Conservation (phyloP, 2,797 vertebrate genomes). For the Diceros bicornis region DNA sequence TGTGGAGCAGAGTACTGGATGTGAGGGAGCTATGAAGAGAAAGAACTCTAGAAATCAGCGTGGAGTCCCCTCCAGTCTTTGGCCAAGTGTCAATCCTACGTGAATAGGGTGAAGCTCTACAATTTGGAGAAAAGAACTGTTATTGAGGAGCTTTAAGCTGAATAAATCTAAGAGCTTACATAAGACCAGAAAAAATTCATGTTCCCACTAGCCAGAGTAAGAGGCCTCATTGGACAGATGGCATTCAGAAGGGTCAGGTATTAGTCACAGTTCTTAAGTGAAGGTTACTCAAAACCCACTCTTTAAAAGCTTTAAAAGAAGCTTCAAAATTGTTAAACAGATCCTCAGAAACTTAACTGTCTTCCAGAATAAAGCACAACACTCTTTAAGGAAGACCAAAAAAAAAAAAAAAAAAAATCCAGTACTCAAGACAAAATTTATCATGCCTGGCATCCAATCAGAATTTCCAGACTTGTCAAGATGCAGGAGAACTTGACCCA, state of each 20-base stretch:
- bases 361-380: conserved; percentile 35
- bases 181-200: neutral
- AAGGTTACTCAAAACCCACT: neutral
- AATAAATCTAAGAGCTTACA: neutral
- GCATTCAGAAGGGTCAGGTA: neutral
- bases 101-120: neutral
- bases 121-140: neutral
- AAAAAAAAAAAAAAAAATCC: conserved; percentile 5
- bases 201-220: neutral
- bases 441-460: neutral
- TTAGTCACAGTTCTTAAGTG: neutral
- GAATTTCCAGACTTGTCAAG: conserved; percentile 9
- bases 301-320: conserved; percentile 12
- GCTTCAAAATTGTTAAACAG: conserved; percentile 2
- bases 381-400: neutral
- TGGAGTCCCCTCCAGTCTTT: neutral
- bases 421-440: neutral
- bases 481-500: conserved; percentile 25
- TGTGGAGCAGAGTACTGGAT: neutral
- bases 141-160: neutral
- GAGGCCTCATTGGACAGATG: rapidly evolving
- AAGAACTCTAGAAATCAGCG: neutral
- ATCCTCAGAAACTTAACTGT: neutral
- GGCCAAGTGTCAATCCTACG: neutral
- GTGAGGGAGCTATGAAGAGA: neutral